Evolutionary conservation across 23 tunicate species (phyloP).

Genomic region (Ascidia mentula): DNA sequence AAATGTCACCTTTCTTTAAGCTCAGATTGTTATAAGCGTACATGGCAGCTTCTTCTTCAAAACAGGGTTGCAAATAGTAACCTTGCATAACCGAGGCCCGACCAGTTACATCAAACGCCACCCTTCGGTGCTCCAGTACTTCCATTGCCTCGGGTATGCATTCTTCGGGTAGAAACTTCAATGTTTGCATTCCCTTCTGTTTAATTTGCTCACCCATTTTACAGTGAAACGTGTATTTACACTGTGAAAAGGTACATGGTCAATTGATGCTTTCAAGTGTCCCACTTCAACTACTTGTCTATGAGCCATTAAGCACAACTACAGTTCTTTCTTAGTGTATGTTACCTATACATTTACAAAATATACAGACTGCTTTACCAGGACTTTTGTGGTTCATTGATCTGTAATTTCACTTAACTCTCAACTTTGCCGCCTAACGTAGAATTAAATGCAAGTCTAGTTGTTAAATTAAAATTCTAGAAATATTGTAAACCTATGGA

Average conservation of each 20-base stretch:
- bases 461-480: no score
- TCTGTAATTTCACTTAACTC: no score
- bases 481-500: no score
- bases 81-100: neutral
- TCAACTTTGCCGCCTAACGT: no score
- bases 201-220: neutral
- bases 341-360: no score
- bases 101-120: neutral
- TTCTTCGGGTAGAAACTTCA: neutral
- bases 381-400: no score
- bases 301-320: no score
- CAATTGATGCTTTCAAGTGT: no score
- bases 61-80: neutral
- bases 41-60: neutral
- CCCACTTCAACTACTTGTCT: no score
- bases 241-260: neutral
- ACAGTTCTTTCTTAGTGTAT: no score
- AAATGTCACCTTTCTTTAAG: neutral
- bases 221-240: neutral
- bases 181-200: neutral
- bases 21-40: neutral
- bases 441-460: no score
- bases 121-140: neutral
- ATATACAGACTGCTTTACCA: no score
- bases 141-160: neutral